Evolutionary conservation across 2,888 invertebrate species (phyloP), one percentile per base, ranked within the genome.

Genomic region (Mimumesa dahlbomi): DNA sequence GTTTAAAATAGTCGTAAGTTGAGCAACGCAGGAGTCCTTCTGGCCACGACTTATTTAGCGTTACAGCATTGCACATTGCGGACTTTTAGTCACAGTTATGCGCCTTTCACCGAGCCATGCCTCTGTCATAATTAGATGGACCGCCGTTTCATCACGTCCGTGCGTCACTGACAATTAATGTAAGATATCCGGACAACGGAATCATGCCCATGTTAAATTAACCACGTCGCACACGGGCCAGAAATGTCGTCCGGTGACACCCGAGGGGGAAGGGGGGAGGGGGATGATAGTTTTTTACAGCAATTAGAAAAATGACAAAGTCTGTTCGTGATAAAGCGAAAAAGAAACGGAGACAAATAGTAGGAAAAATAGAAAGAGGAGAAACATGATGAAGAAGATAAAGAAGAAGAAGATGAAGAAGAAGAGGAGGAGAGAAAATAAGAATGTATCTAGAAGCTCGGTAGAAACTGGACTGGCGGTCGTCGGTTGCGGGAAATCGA

Each of bases 61-160:
- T 53, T 54, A 46, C 50, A 52, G 48, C 25, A 18, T 52, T 42
- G 65, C 64, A 34, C 61, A 49, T 49, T 36, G 49, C 50, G 53
- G 53, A 62, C 42, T 72, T 75, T 72, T 65, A 61, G 61, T 48
- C 52, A 40, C 50, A 62, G 64, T 53, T 61, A 50, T 29, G 54
- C 48, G 63, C 75, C 75, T 75, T 75, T 75, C 75, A 67, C 75
- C 63, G 18, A 31, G 46, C 46, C 54, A 19, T 46, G 42, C 59
- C 43, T 48, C 65, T 40, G 71, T 71, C 71, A 56, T 68, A 75
- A 75, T 75, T 75, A 68, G 54, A 75, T 57, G 54, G 50, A 49
- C 67, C 52, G 29, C 3, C 16, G 61, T 61, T 63, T 48, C 59
- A 52, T 73, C 59, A 65, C 31, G 54, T 70, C 49, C 29, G 19